Evolutionary conservation across 2,797 vertebrate genomes (phyloP), one percentile per base, ranked within the genome.

Genomic region (Pitangus sulphuratus): DNA sequence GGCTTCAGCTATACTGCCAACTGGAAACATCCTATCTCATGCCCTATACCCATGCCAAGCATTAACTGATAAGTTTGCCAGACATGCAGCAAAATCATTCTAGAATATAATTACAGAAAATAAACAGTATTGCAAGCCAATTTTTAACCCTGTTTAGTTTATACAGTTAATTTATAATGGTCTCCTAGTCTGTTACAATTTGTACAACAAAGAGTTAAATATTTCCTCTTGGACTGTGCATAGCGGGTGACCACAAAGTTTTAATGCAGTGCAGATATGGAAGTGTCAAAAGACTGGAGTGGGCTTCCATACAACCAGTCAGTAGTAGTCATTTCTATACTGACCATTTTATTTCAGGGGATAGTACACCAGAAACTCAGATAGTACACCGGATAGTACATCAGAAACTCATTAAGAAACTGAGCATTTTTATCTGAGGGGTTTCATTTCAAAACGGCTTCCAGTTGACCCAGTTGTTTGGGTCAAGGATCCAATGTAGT

Each of bases 391-490:
- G 78, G 17, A 37, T 37, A 37, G 37, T 37, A 37, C 37, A 33
- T 15, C 15, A 79, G 35, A 69, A 8, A 70, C 13, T 45, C 12
- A 39, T 35, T 44, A 18, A n/a, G 65, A 21, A 84, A 30, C 5
- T 11, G 8, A 45, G 6, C 7, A 31, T 69, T 84, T 88, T 11
- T 45, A 42, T 26, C 24, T 57, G 28, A 76, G 15, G 2, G 7
- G 3, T 35, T 72, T 77, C 1, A 40, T 78, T 90, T 37, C 17
- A 71, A 76, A 80, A 15, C 5, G 5, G 22, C 4, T 93, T 68
- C 48, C n/a, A 40, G 16, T 2, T 77, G 54, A 72, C 19, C 1
- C 22, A 65, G 14, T 4, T 1, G 0, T 58, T 76, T 64, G 19
- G 4, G 25, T 66, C 12, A 62, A 84, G 39, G 22, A 70, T 79